phyloP scores from a whole-genome alignment of 92 coral and sea anemone genomes.

The Desmophyllum pertusum region DNA sequence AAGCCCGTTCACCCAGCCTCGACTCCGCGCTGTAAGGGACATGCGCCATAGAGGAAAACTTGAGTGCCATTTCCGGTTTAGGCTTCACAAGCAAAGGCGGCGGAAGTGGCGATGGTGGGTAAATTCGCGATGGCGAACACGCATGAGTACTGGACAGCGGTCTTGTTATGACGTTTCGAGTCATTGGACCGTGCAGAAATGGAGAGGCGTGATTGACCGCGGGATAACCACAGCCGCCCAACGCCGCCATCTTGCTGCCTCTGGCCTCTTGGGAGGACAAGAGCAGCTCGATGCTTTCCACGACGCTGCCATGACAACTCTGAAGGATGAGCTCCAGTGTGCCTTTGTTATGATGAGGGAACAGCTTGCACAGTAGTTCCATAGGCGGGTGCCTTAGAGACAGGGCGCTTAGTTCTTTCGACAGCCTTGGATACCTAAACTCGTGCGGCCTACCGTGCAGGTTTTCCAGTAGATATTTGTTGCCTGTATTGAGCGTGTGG shows the following conservation, averaged over 20 bases:
- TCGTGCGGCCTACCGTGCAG: slow-evolving; percentile 35
- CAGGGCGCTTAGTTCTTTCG: slow-evolving; percentile 49
- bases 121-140: slow-evolving; percentile 69
- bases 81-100: slow-evolving; percentile 86
- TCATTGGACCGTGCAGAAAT: slow-evolving; percentile 66
- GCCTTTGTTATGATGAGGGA: slow-evolving; percentile 79
- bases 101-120: slow-evolving; percentile 76
- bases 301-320: slow-evolving; percentile 88
- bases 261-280: slow-evolving; percentile 67
- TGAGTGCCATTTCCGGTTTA: slow-evolving; percentile 60
- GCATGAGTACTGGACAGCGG: slow-evolving; percentile 67
- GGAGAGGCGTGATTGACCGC: slow-evolving; percentile 62
- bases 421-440: slow-evolving; percentile 40
- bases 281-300: slow-evolving; percentile 90
- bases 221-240: slow-evolving; percentile 64
- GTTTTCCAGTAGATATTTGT: slow-evolving; percentile 24
- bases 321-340: slow-evolving; percentile 83
- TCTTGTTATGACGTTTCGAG: slow-evolving; percentile 63
- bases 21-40: slow-evolving; percentile 49
- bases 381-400: slow-evolving; percentile 71
- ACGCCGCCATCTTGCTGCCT: slow-evolving; percentile 50
- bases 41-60: slow-evolving; percentile 39
- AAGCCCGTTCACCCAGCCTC: slow-evolving; percentile 55
- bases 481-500: slow-evolving; percentile 1
- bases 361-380: slow-evolving; percentile 82